Evolutionary conservation across 2,888 invertebrate genomes (phyloP), one percentile per base, ranked within the genome.

Genomic region (Andrena praecox): DNA sequence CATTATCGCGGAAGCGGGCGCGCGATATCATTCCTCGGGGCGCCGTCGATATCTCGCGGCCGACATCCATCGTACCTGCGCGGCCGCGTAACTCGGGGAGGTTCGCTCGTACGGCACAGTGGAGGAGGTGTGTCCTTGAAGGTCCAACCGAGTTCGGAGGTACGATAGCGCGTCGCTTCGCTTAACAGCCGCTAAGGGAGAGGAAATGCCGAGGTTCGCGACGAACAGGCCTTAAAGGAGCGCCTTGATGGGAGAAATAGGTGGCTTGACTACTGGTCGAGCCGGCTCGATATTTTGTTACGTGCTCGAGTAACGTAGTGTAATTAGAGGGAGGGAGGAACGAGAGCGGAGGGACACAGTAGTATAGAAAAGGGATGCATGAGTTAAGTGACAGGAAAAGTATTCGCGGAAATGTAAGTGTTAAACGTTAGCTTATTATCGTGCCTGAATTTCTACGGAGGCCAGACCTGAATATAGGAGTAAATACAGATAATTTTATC

Each of bases 361-460:
- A 77, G 70, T 6, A 24, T 67, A 52, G 24, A 56, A 56, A 27
- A 31, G 12, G 48, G 20, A 42, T 24, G 33, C n/a, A 52, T 50
- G 8, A 33, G 66, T 66, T 60, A 59, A 35, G 64, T 6, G 6
- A 64, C 20, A 27, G 27, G 35, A 63, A 29, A 66, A 52, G 10
- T 59, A 42, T 67, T 62, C 31, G 68, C 33, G 68, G 68, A 79
- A 29, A 42, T 16, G 33, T 50, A 69, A 72, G 24, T 63, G 62
- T 74, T 42, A 48, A 59, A 63, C 10, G 35, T 68, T 80, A 73
- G 79, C 48, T 80, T 74, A 74, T 69, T 42, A 56, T 82, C 80
- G 82, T 80, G 80, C 80, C 80, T 80, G 63, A 80, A 82, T 80
- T 68, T 69, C 52, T 71, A 82, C 35, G 54, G 56, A 35, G 29